phyloP scores from a whole-genome alignment of 2,113 vertebrate genomes.

The Petrocephalus microphthalmus region DNA sequence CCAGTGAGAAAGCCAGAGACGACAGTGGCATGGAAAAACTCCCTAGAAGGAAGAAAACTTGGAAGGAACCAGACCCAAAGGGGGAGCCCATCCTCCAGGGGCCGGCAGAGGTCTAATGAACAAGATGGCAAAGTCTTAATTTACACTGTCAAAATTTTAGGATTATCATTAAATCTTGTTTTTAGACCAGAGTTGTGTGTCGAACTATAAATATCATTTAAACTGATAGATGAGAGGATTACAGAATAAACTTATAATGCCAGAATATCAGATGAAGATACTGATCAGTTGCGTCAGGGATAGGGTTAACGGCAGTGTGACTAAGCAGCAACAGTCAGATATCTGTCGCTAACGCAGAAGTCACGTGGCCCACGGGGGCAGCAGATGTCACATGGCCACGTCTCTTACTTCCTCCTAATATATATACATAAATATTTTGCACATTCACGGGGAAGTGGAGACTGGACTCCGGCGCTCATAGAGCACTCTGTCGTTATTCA shows the following conservation, averaged over 20 bases:
- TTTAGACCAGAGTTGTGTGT: neutral
- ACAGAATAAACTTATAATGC: neutral
- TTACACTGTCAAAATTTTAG: no score
- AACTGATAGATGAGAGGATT: neutral
- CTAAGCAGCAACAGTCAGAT: neutral
- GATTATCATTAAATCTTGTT: neutral
- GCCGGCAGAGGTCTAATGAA: no score
- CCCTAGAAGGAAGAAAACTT: no score
- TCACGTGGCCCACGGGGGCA: neutral
- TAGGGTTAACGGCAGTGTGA: neutral
- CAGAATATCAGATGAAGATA: neutral
- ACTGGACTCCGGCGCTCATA: neutral
- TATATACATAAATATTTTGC: neutral
- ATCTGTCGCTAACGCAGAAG: neutral
- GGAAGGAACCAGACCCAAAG: no score
- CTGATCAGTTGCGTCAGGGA: neutral
- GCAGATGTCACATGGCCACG: neutral
- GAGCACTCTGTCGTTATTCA: neutral
- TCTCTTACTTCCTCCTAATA: neutral
- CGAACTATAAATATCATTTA: neutral
- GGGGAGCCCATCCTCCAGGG: no score
- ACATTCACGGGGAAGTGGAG: neutral
- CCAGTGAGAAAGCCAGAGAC: no score
- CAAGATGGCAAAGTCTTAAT: no score
- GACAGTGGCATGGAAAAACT: no score